These are phyloP conservation scores for Melanitta fusca DNA, from an alignment of 2,797 vertebrate genomes.

Conservation along the genomic window DNA sequence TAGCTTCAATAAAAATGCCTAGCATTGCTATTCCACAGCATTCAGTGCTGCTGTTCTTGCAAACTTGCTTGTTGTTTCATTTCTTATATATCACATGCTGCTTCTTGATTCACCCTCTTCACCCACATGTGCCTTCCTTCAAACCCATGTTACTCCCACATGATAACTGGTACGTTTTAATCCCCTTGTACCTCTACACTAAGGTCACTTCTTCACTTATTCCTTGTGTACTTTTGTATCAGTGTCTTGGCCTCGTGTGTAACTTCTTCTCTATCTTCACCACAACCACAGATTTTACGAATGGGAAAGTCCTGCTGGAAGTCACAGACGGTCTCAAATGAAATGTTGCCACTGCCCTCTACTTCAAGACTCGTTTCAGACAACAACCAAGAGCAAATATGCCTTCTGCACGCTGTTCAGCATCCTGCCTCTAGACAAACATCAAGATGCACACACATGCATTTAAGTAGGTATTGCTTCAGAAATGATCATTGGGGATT, in stretches of 20 bases:
- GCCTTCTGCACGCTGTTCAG: neutral
- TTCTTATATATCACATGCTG: neutral
- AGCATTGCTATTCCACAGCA: neutral
- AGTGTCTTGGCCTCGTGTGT: neutral
- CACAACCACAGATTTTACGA: neutral
- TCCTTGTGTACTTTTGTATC: neutral
- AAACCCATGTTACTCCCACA: neutral
- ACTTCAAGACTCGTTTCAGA: neutral
- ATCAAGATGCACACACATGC: neutral
- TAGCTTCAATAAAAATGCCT: neutral
- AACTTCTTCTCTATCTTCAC: neutral
- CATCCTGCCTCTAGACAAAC: neutral
- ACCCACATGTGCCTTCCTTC: neutral
- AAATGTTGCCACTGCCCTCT: neutral
- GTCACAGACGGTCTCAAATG: neutral
- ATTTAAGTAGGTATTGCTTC: neutral
- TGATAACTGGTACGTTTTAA: neutral
- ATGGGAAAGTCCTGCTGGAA: neutral
- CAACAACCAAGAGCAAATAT: neutral
- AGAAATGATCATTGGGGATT: neutral
- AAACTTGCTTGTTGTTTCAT: rapidly evolving
- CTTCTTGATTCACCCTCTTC: neutral
- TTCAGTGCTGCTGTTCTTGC: neutral
- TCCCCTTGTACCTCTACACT: neutral
- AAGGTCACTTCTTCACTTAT: neutral